These are phyloP conservation scores for Coregonus suidteri DNA, from an alignment of 2,797 vertebrate species.

Conservation along the genomic window DNA sequence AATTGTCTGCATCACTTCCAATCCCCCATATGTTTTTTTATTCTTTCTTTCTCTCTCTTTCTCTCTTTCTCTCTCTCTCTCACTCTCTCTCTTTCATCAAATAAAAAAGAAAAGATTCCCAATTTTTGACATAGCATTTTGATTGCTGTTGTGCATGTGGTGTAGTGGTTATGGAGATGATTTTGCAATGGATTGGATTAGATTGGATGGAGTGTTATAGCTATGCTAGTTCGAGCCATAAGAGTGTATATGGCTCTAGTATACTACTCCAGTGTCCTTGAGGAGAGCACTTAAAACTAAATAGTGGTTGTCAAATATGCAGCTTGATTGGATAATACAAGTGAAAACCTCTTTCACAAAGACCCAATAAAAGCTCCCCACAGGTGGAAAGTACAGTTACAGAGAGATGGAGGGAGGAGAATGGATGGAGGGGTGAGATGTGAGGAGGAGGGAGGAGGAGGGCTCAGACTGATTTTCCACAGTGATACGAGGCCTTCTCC, in stretches of 20 bases:
- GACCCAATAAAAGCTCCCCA: slow-evolving; percentile 53
- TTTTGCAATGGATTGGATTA: neutral
- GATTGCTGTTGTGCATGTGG: neutral
- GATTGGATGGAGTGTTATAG: neutral
- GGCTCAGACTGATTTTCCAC: slow-evolving; percentile 54
- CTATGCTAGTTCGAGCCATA: neutral
- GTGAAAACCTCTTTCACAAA: slow-evolving; percentile 60
- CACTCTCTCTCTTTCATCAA: no score
- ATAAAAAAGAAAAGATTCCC: no score
- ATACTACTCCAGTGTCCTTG: slow-evolving; percentile 33
- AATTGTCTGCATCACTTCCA: no score
- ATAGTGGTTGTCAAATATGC: slow-evolving; percentile 48
- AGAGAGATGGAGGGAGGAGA: neutral
- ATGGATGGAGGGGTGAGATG: slow-evolving; percentile 18
- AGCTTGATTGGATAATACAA: slow-evolving; percentile 64
- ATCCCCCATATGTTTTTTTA: no score
- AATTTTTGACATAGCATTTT: no score
- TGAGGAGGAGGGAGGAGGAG: neutral
- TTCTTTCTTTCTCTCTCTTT: no score
- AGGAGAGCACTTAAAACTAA: slow-evolving; percentile 51
- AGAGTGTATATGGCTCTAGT: neutral
- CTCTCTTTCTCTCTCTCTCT: no score
- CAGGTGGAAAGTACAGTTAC: slow-evolving; percentile 41
- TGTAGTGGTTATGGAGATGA: neutral
- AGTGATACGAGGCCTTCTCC: slow-evolving; percentile 55